phyloP scores from a whole-genome alignment of 64 coral and sea anemone species.

The Montipora foliosa region DNA sequence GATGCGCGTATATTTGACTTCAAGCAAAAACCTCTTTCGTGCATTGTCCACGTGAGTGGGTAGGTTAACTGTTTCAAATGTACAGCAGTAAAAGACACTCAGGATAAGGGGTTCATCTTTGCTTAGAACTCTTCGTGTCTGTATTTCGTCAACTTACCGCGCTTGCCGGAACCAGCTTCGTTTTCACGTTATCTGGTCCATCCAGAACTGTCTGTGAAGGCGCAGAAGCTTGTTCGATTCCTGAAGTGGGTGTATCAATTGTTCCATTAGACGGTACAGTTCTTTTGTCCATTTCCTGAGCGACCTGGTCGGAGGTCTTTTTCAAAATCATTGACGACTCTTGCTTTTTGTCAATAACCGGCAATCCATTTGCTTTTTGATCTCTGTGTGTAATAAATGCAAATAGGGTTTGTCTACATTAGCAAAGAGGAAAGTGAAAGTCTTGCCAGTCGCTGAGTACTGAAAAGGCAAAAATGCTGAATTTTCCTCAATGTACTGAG shows the following conservation, averaged over 20 bases:
- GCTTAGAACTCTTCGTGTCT: no score
- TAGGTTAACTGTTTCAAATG: no score
- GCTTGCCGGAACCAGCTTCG: background rate
- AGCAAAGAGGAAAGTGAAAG: no score
- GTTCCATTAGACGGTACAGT: background rate
- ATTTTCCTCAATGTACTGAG: no score
- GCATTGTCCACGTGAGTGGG: no score
- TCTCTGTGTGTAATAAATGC: background rate
- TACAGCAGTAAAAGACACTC: no score
- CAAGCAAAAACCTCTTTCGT: no score
- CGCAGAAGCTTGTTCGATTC: background rate
- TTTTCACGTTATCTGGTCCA: conserved; percentile 17
- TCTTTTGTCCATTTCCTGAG: background rate
- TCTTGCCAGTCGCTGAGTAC: no score
- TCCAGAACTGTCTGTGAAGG: conserved; percentile 1
- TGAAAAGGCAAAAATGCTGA: no score
- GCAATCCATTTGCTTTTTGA: background rate
- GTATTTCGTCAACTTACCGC: background rate
- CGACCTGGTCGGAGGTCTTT: background rate
- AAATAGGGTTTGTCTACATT: background rate
- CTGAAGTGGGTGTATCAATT: background rate
- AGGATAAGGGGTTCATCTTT: no score
- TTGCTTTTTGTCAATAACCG: background rate
- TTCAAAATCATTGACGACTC: background rate
- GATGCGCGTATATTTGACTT: no score